A percentile compares a stretch with the other conserved stretches of the same genome.
Evolutionary conservation across 2,888 invertebrate genomes (phyloP).

Genomic region (Coronaproctus castanopsis): DNA sequence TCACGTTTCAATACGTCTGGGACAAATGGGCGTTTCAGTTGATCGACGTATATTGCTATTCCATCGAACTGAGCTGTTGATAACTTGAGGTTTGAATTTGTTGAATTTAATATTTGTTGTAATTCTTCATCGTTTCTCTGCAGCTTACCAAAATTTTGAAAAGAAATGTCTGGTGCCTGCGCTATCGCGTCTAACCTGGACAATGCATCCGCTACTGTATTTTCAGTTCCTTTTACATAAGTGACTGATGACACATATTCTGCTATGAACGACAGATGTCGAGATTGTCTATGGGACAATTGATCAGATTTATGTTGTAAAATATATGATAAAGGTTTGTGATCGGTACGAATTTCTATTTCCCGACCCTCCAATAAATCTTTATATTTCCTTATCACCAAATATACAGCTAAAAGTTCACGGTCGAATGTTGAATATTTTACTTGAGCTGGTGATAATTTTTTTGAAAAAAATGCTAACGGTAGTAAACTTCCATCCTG

Average conservation of each 20-base stretch:
- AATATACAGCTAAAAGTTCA: constrained; percentile 15
- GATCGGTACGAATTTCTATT: background rate
- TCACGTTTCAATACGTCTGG: constrained; percentile 8
- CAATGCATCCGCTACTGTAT: constrained; percentile 24
- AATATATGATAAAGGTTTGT: constrained; percentile 1
- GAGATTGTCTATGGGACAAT: constrained; percentile 17
- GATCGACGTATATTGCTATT: no score
- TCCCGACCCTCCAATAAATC: constrained; percentile 21
- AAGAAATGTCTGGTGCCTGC: background rate
- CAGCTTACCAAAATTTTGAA: background rate
- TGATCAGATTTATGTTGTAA: background rate
- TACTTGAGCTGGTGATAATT: constrained; percentile 20
- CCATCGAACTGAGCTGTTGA: no score
- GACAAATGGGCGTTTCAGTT: constrained; percentile 10
- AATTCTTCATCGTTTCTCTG: background rate
- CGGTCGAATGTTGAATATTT: constrained; percentile 27
- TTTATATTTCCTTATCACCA: constrained; percentile 18
- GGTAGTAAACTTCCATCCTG: constrained; percentile 14
- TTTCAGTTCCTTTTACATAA: constrained; percentile 23
- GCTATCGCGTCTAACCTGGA: constrained; percentile 20
- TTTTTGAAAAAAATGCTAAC: constrained; percentile 18
- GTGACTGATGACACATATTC: constrained; percentile 25
- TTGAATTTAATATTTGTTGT: no score
- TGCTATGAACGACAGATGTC: constrained; percentile 22
- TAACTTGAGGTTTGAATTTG: no score